Conservation (phyloP, 2,113 vertebrate species). For the Machaerirhynchus nigripectus region DNA sequence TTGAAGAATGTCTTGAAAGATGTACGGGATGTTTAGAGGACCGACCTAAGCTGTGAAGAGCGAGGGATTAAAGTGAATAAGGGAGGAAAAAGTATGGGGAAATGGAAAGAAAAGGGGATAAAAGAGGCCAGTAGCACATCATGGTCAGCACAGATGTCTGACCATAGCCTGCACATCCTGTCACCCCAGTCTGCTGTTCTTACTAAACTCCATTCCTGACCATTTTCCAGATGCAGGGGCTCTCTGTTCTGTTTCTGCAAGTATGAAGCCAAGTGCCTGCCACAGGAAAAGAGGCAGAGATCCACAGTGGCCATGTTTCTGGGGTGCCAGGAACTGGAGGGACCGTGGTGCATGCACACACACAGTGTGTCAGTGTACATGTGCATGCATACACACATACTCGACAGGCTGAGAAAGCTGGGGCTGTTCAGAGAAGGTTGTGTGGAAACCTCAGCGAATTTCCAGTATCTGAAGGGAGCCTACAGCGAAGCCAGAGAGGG, state of each 20-base stretch:
- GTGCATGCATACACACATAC: rapidly evolving
- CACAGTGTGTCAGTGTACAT: rapidly evolving
- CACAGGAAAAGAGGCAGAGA: background rate
- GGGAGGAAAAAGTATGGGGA: background rate
- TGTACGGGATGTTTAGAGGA: rapidly evolving
- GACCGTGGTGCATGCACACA: rapidly evolving
- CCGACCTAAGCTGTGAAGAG: background rate
- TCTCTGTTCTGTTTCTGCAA: rapidly evolving
- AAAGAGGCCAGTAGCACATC: background rate
- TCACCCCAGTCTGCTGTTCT: background rate
- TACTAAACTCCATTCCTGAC: background rate
- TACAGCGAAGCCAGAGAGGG: background rate
- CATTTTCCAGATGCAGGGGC: rapidly evolving
- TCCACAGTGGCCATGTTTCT: rapidly evolving
- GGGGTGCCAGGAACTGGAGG: background rate
- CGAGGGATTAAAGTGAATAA: background rate
- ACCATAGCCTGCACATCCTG: no score
- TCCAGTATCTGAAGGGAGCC: background rate
- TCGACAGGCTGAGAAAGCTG: background rate
- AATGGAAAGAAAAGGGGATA: background rate
- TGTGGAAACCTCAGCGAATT: background rate
- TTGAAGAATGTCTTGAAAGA: background rate
- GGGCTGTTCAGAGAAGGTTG: background rate
- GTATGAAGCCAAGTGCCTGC: background rate
- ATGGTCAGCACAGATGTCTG: background rate